phyloP scores from a whole-genome alignment of 2,113 vertebrate genomes.

The Coregonus clupeaformis region DNA sequence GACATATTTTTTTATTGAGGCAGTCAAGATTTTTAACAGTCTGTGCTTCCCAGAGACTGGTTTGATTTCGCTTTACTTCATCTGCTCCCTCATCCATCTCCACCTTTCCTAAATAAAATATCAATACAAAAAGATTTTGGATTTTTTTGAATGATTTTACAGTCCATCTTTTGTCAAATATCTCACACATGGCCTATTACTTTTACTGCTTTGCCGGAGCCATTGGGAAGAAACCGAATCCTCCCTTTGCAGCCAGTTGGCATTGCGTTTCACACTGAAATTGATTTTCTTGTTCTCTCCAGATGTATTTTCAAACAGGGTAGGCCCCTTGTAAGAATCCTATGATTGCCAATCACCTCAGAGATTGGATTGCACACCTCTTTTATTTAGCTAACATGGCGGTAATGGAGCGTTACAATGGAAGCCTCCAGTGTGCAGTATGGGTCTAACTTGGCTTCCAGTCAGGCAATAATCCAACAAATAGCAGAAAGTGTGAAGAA shows the following conservation, averaged over 20 bases:
- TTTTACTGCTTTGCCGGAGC: too few species aligned
- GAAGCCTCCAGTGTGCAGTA: background rate
- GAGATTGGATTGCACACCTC: slow-evolving; percentile 39
- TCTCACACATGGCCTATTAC: too few species aligned
- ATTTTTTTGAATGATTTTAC: too few species aligned
- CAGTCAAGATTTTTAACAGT: too few species aligned
- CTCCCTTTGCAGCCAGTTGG: background rate
- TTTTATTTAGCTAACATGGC: slow-evolving; percentile 18
- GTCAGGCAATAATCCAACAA: background rate
- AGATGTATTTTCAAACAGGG: background rate
- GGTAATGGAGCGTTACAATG: slow-evolving; percentile 29
- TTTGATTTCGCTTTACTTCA: too few species aligned
- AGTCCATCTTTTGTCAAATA: too few species aligned
- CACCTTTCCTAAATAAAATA: too few species aligned
- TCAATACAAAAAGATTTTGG: too few species aligned
- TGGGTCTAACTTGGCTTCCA: background rate
- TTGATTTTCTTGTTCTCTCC: background rate
- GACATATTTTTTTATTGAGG: too few species aligned
- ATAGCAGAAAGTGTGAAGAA: background rate
- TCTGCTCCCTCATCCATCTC: too few species aligned
- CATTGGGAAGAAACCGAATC: too few species aligned
- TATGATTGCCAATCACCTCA: slow-evolving; percentile 27
- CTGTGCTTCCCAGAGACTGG: too few species aligned
- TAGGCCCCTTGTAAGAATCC: background rate
- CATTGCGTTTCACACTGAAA: background rate